Evolutionary conservation across 2,797 vertebrate species (phyloP), one percentile per base, ranked within the genome.

Genomic region (Ctenochaetus hawaiiensis): DNA sequence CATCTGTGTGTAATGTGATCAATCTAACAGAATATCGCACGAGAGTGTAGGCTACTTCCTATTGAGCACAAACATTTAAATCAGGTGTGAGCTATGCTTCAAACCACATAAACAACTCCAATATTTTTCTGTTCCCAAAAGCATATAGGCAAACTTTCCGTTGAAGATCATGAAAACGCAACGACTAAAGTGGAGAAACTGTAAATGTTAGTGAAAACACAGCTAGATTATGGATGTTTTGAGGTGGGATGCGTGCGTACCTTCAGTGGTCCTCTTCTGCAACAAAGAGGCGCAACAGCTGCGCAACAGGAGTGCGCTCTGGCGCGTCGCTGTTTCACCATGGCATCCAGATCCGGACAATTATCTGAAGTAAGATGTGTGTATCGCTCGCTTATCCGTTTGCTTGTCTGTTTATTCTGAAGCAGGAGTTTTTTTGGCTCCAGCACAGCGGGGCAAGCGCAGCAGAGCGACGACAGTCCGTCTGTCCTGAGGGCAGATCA

Each of bases 311-410:
- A 69, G 47, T 47, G 82, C 26, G 75, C 69, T 80, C 85, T 81
- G 81, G 57, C 22, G 44, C 89, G 86, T 58, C 91, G 67, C 66
- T 88, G 88, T 54, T 90, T 92, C 57, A 89, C 91, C 92, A 93
- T 94, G 20, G 17, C 66, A 57, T 49, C 60, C 58, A 44, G 58
- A 53, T 3, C 0, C 51, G 22, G 44, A 10, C 44, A 18, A 23
- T 13, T 16, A 5, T 11, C 1, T 2, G 11, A 11, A 72, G 17
- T 16, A n/a, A 9, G n/a, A 48, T 9, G 30, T 20, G 5, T 18
- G 37, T 6, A 1, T 14, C 59, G 0, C 13, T 54, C 5, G 8
- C 20, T 43, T 43, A 3, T 37, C 47, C n/a, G 30, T 65, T 58
- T 16, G 67, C 18, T 54, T 37, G 48, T 39, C 26, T 45, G 2